Percentiles rank a stretch among this genome's conserved stretches.
phyloP scores from a whole-genome alignment of 2,113 vertebrate species.

The Salvelinus sp. region DNA sequence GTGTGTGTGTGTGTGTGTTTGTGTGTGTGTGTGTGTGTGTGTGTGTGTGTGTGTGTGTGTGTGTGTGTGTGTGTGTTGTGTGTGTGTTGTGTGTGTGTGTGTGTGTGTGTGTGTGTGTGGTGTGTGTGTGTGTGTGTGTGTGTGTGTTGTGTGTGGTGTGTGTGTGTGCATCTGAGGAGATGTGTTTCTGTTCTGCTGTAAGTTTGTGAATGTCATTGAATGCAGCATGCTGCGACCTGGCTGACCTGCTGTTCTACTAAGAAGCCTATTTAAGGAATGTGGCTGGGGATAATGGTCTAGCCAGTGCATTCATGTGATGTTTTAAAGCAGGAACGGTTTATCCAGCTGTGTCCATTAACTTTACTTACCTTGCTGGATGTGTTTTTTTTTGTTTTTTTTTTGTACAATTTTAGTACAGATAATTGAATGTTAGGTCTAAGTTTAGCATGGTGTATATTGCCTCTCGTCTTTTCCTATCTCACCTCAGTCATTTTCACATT shows the following conservation, averaged over 20 bases:
- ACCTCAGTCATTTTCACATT: not conserved
- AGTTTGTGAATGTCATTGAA: slow-evolving; percentile 16
- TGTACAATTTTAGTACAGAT: slow-evolving; percentile 29
- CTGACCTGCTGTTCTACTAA: slow-evolving; percentile 8
- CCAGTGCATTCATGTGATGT: not conserved
- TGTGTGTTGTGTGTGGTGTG: slow-evolving; percentile 19
- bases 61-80: slow-evolving; percentile 15
- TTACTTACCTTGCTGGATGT: slow-evolving; percentile 1
- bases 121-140: slow-evolving; percentile 8
- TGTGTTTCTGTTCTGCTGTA: slow-evolving; percentile 14
- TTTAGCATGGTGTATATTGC: not conserved
- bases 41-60: slow-evolving; percentile 37
- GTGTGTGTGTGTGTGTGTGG: slow-evolving; percentile 19
- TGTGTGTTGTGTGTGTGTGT: slow-evolving; percentile 23
- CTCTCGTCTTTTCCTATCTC: slow-evolving; percentile 1
- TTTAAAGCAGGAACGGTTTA: not conserved
- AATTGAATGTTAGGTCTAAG: slow-evolving; percentile 18
- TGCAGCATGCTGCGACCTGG: slow-evolving; percentile 22
- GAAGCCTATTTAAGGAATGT: not conserved
- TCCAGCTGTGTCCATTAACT: not conserved
- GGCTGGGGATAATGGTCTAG: slow-evolving; percentile 5
- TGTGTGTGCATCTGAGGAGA: not conserved
- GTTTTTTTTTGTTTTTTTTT: not conserved
- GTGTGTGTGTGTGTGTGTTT: slow-evolving; percentile 4
- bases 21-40: slow-evolving; percentile 11